These are phyloP conservation scores for Mesopsocus fuscifrons DNA, from an alignment of 2,888 invertebrate species.

Conservation along the genomic window DNA sequence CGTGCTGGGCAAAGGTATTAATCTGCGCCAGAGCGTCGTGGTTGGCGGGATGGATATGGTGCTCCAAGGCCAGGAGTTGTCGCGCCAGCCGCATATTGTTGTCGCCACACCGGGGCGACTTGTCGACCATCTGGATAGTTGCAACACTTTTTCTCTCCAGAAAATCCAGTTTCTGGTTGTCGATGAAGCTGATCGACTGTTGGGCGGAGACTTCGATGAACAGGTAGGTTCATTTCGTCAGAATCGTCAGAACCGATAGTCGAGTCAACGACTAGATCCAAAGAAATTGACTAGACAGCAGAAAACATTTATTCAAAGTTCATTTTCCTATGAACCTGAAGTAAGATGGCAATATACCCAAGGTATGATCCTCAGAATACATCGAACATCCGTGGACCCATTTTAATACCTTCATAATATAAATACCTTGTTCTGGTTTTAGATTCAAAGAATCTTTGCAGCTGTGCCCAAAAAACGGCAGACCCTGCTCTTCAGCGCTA, in stretches of 20 bases:
- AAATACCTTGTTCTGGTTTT: no score
- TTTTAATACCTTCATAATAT: no score
- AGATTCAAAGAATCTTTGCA: slow-evolving; percentile 56
- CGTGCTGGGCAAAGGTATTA: slow-evolving; percentile 75
- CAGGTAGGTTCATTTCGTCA: no score
- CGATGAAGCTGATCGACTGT: slow-evolving; percentile 88
- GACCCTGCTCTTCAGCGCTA: slow-evolving; percentile 86
- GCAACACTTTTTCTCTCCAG: slow-evolving; percentile 60
- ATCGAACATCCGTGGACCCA: no score
- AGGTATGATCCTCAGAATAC: no score
- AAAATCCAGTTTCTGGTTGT: slow-evolving; percentile 72
- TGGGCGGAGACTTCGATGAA: slow-evolving; percentile 63
- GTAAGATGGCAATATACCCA: no score
- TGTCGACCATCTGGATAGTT: slow-evolving; percentile 80
- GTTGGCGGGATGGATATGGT: slow-evolving; percentile 95
- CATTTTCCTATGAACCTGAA: slow-evolving; percentile 21
- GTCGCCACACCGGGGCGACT: slow-evolving; percentile 92
- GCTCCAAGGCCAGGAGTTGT: slow-evolving; percentile 63
- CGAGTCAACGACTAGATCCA: no score
- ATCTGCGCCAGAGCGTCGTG: slow-evolving; percentile 63
- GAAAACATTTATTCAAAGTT: slow-evolving; percentile 3
- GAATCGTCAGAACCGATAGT: no score
- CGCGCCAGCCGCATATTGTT: slow-evolving; percentile 78
- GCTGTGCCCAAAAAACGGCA: slow-evolving; percentile 61
- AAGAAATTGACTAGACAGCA: neutral